Conservation (phyloP, 2,113 vertebrate genomes). For the Pachyramphus minor region DNA sequence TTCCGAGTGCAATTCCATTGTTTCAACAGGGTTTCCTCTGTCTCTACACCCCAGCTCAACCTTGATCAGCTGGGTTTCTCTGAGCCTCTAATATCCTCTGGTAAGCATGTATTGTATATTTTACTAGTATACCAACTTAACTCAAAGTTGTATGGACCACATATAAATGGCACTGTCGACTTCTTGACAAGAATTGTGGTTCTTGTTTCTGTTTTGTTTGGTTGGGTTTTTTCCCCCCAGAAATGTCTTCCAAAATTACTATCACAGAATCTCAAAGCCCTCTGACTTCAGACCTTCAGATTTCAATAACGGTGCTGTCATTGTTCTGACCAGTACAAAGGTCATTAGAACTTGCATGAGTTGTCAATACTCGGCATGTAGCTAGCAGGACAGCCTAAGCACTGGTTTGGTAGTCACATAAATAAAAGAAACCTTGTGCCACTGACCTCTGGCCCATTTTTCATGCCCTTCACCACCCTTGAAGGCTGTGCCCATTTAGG, state of each 20-base stretch:
- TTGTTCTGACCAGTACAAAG: not conserved
- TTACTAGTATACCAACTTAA: not conserved
- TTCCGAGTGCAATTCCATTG: not conserved
- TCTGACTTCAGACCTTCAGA: not conserved
- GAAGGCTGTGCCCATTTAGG: not conserved
- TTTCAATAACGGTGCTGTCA: not conserved
- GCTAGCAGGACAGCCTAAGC: not conserved
- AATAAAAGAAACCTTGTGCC: not conserved
- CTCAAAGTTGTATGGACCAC: not conserved
- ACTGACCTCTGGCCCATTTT: not conserved
- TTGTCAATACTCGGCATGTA: not conserved
- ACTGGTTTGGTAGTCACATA: not conserved
- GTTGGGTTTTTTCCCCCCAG: not conserved
- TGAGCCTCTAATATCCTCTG: not conserved
- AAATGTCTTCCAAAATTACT: not conserved
- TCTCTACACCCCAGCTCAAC: not conserved
- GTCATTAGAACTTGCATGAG: not conserved
- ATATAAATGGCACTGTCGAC: not conserved
- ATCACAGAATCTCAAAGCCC: not conserved
- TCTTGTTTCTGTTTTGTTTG: not conserved
- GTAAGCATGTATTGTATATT: not conserved
- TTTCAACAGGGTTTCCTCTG: not conserved
- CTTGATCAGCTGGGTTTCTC: not conserved
- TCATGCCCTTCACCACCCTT: rapidly evolving
- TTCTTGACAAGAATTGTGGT: not conserved